phyloP scores from a whole-genome alignment of 1,140 invertebrate genomes.

The Thrips palmi region DNA sequence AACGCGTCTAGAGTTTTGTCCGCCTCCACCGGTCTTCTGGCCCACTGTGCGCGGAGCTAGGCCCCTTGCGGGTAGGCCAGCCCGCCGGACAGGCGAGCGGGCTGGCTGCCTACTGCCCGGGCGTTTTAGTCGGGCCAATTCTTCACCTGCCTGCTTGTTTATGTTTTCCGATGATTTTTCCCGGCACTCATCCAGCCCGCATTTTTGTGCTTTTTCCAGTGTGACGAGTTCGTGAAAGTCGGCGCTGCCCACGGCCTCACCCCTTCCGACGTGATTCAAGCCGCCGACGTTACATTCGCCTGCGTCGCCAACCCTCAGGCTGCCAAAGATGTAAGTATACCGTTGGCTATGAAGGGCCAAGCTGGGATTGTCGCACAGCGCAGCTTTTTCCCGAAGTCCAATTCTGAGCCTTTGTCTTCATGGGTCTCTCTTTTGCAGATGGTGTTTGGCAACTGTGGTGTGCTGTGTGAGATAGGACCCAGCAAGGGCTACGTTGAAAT shows the following conservation, averaged over 20 bases:
- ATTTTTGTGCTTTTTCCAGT: constrained; percentile 28
- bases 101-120: too few species aligned
- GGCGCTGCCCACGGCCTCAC: constrained; percentile 52
- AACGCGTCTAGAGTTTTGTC: too few species aligned
- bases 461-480: constrained; percentile 58
- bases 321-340: constrained; percentile 65
- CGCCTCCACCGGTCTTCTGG: too few species aligned
- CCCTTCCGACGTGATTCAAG: constrained; percentile 78
- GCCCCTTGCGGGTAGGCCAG: too few species aligned
- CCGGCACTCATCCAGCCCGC: neutral
- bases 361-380: neutral
- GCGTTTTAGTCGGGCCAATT: too few species aligned
- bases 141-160: too few species aligned
- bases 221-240: constrained; percentile 45
- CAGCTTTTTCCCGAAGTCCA: neutral
- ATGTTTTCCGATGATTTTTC: too few species aligned
- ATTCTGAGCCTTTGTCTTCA: too few species aligned
- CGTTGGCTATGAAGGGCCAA: neutral
- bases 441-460: constrained; percentile 90
- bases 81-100: too few species aligned
- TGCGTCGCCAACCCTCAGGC: constrained; percentile 86
- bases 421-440: constrained; percentile 45
- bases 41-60: too few species aligned
- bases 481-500: constrained; percentile 90
- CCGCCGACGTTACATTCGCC: constrained; percentile 85